These are phyloP conservation scores for Coccyzus lansbergi DNA, from an alignment of 2,797 vertebrate genomes.

Conservation along the genomic window DNA sequence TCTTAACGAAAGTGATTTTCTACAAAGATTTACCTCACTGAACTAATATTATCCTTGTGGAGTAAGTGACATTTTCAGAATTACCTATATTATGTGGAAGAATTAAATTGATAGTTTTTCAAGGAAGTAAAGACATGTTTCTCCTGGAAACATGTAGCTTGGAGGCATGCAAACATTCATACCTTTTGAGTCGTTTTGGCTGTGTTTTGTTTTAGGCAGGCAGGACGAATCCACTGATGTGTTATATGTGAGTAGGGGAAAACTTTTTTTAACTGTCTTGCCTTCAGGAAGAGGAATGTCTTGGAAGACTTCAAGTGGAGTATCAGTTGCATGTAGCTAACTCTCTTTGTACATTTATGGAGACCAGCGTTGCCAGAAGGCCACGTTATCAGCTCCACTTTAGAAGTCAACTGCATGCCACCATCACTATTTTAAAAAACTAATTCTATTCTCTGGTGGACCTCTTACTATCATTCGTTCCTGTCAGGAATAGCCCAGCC, in stretches of 20 bases:
- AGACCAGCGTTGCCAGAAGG: background rate
- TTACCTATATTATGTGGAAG: background rate
- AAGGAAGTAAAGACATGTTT: background rate
- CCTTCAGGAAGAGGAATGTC: background rate
- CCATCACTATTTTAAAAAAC: background rate
- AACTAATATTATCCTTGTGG: background rate
- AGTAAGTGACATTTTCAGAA: background rate
- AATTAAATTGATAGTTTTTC: background rate
- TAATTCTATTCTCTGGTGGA: background rate
- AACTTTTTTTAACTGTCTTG: background rate
- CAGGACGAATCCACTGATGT: background rate
- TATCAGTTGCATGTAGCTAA: background rate
- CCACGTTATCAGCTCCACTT: background rate
- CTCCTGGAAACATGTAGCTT: background rate
- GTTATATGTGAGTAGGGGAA: background rate
- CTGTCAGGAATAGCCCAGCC: background rate
- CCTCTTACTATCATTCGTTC: background rate
- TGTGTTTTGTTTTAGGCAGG: background rate
- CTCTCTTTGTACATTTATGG: background rate
- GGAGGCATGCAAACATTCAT: background rate
- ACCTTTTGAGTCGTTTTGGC: background rate
- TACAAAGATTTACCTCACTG: slow-evolving; percentile 11
- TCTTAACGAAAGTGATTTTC: slow-evolving; percentile 50
- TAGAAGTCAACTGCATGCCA: background rate
- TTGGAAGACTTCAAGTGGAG: background rate